Base-by-base conservation (phyloP, 2,888 invertebrate species). In the Gasteruption jaculator region DNA sequence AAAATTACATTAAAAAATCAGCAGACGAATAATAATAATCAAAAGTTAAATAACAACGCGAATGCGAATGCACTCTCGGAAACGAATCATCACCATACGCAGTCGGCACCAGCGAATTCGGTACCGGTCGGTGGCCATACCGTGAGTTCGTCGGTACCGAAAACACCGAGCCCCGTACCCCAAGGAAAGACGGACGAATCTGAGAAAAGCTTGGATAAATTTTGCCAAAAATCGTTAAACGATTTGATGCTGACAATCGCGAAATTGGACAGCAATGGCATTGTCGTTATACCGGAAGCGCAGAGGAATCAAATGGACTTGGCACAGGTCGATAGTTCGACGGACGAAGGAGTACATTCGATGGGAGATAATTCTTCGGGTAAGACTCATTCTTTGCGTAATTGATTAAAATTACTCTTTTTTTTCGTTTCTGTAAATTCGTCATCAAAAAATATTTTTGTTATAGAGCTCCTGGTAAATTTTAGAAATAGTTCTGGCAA, bases 231-330 rank as follows among this genome's bases (percentile, higher is more conserved):
- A 64, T 86, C 86, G 2, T 85, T 89, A 47, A 87, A 87, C 65
- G 89, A 89, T 75, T 74, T 90, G 52, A 87, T 89, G 84, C 85
- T 86, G 43, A 89, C 89, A 44, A 89, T 90, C 66, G 89, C 89
- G 48, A 88, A 89, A 73, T 73, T 90, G 58, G 89, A 89, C 73
- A 87, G 87, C 16, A 89, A 89, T 72, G 89, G 89, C 29, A 89
- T 89, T 46, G 84, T 87, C 65, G 81, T 82, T 18, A 71, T 82
- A 53, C 81, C 82, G 1, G 82, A 82, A 71, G 77, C 75, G 5
- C 78, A 78, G 60, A 67, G 63, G 45, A 63, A 60, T 51, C 65
- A 67, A 38, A 47, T 64, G 46, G 71, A 69, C 35, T 62, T 64
- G 3, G 49, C 62, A 7, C 82, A 80, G 71, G 86, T 86, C 51